A percentile compares a stretch with the other conserved stretches of the same genome.
Evolutionary conservation across 2,888 invertebrate genomes (phyloP).

Genomic region (Phalera bucephala): DNA sequence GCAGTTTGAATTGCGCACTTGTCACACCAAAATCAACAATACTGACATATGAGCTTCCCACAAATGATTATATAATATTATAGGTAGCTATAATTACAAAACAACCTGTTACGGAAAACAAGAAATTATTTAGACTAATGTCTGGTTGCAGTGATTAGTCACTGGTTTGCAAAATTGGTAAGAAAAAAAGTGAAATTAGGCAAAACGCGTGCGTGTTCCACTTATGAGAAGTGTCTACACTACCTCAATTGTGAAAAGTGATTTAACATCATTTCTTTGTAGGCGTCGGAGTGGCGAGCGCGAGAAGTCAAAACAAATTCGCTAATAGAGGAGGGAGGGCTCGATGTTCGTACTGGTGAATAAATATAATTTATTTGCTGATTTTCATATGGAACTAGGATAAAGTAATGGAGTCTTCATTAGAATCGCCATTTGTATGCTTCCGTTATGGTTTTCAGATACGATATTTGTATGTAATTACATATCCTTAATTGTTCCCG

Average conservation of each 20-base stretch:
- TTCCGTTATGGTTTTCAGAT: not conserved
- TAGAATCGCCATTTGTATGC: not conserved
- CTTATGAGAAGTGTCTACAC: constrained; percentile 49
- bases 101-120: not conserved
- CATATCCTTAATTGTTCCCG: no score
- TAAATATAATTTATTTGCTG: constrained; percentile 1
- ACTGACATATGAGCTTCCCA: not conserved
- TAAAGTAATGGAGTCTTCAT: no score
- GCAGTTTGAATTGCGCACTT: not conserved
- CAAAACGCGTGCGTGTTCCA: constrained; percentile 61
- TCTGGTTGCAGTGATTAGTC: constrained; percentile 14
- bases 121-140: constrained; percentile 5
- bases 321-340: constrained; percentile 34
- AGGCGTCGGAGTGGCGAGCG: constrained; percentile 54
- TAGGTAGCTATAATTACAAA: not conserved
- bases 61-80: not conserved
- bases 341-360: constrained; percentile 1
- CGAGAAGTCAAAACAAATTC: constrained; percentile 56
- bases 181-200: constrained; percentile 52
- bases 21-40: not conserved
- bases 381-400: not conserved
- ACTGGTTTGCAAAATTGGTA: constrained; percentile 24
- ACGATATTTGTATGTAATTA: no score
- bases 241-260: constrained; percentile 58
- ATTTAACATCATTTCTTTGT: constrained; percentile 57